These are phyloP conservation scores for Xenentodon cancila DNA, from an alignment of 2,797 vertebrate species.

Conservation along the genomic window DNA sequence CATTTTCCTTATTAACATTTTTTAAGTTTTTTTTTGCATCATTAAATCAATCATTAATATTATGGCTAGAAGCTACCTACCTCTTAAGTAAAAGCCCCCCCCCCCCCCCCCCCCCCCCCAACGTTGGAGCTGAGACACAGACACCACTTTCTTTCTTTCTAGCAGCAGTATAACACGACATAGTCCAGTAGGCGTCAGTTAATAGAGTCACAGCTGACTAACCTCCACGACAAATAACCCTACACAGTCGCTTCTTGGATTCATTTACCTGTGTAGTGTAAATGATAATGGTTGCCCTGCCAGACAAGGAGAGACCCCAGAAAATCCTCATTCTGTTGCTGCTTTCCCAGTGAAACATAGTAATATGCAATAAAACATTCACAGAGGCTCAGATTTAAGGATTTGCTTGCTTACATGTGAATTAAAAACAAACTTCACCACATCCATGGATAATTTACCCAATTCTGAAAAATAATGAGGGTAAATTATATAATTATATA, in stretches of 20 bases:
- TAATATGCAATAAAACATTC: no score
- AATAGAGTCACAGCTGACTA: conserved; percentile 51
- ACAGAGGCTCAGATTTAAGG: no score
- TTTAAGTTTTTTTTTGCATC: no score
- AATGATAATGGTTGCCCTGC: conserved; percentile 42
- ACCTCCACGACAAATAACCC: conserved; percentile 57
- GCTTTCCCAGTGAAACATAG: conserved; percentile 3
- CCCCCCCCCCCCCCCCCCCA: not conserved
- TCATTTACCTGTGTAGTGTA: conserved; percentile 36
- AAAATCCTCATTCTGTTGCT: conserved; percentile 33
- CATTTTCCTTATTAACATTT: no score
- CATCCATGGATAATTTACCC: no score
- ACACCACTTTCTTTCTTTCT: conserved; percentile 14
- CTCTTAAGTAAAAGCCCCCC: not conserved
- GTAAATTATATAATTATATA: no score
- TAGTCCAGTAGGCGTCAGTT: conserved; percentile 40
- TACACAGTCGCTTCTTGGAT: conserved; percentile 53
- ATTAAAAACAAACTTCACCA: not conserved
- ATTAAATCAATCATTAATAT: no score
- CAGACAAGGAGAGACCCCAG: conserved; percentile 37
- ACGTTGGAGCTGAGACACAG: conserved; percentile 7
- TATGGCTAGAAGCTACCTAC: no score
- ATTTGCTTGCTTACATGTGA: not conserved
- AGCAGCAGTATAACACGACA: conserved; percentile 24
- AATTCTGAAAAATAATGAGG: no score